Base-by-base conservation (phyloP, 2,888 invertebrate genomes). In the Branchellion lobata region DNA sequence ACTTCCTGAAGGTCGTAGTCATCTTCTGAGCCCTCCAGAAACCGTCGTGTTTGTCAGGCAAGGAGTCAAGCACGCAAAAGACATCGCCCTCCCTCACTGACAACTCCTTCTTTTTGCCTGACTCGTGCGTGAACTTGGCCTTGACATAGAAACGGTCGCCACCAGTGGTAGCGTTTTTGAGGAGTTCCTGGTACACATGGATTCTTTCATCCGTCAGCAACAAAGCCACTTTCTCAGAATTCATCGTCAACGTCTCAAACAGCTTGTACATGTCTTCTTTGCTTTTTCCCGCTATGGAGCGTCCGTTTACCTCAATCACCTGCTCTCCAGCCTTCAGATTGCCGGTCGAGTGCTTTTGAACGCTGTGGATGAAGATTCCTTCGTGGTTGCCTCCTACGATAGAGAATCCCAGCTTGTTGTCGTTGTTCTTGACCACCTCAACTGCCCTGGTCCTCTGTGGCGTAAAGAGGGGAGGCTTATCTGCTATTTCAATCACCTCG, bases 311-410 rank as follows among this genome's bases (percentile, higher is more conserved):
- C 27, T 81, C 73, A 8, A 83, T 61, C 34, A 83, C 81, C 69
- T 82, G 79, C 27, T 83, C 83, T 14, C 83, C 83, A 2, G 80
- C 79, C 61, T 69, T 74, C n/a, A 83, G 72, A 1, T 75, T 18
- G 76, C 80, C 18, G 82, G 81, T 31, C 78, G 81, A 27, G 81
- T 79, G 11, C 68, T 81, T 21, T 79, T 76, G 29, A 0, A 83
- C 79, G 0, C 81, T 68, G 36, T 81, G 80, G 5, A 83, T 79
- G 57, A 82, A 83, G 3, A 83, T 71, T 1, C 83, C 83, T 53
- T 82, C 81, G 2, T 80, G 82, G 53, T 83, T 83, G 1, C 83
- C 83, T n/a, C 83, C 83, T 33, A 82, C 80, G 11, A 83, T 53
- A 11, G 79, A 73, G 14, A 71, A 61, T n/a, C 79, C 69, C 0